phyloP scores from a whole-genome alignment of 2,888 invertebrate genomes.

The Patella pellucida region DNA sequence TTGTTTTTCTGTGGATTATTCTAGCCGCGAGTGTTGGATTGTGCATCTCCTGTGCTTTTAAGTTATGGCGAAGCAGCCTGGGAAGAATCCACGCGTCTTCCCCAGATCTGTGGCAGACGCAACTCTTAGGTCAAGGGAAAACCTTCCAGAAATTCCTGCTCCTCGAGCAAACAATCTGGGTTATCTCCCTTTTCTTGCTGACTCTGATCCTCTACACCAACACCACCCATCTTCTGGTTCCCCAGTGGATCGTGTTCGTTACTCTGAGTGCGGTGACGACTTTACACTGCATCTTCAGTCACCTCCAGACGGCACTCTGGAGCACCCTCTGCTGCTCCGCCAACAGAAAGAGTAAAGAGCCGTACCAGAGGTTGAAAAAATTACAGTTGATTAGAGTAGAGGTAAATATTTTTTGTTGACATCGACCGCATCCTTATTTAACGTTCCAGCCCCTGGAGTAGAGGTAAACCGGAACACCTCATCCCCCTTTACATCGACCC shows the following conservation, averaged over 20 bases:
- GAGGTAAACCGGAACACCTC: too few species aligned
- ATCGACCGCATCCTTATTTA: too few species aligned
- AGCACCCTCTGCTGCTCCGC: conserved; percentile 47
- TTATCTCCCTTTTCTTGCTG: conserved; percentile 36
- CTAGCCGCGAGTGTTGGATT: conserved; percentile 37
- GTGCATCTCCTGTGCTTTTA: conserved; percentile 46
- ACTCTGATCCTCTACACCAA: conserved; percentile 49
- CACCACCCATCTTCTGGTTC: conserved; percentile 25
- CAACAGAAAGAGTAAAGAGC: conserved; percentile 46
- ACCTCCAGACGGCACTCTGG: conserved; percentile 53
- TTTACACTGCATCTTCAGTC: conserved; percentile 47
- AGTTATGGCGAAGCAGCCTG: conserved; percentile 53
- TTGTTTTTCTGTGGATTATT: conserved; percentile 48
- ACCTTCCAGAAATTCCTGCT: conserved; percentile 43
- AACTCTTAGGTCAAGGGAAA: conserved; percentile 51
- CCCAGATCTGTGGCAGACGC: conserved; percentile 57
- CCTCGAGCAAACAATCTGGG: conserved; percentile 40
- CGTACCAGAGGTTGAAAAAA: conserved; percentile 57
- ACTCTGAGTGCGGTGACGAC: conserved; percentile 40
- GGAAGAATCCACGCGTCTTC: conserved; percentile 56
- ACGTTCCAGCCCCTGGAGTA: too few species aligned
- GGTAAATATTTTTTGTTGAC: conserved; percentile 34
- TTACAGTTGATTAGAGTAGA: conserved; percentile 59
- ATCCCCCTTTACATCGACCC: too few species aligned
- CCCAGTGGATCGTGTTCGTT: conserved; percentile 50